Conservation (phyloP, 2,888 invertebrate species). For the Papilio elwesi region DNA sequence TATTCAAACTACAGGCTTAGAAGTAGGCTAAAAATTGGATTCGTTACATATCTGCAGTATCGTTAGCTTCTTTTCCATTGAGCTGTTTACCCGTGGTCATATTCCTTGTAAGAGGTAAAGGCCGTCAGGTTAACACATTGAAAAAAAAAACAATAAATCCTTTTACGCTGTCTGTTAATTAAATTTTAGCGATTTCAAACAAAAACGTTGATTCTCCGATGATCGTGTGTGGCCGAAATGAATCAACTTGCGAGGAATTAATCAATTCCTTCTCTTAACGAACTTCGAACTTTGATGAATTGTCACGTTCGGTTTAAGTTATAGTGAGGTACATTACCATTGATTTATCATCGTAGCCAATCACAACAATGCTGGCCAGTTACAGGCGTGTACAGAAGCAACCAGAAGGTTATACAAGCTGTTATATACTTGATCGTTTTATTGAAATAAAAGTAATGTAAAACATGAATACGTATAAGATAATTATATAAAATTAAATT, state of each 20-base stretch:
- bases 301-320: slow-evolving; percentile 26
- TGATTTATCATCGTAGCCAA: slow-evolving; percentile 23
- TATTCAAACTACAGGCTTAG: too few relatives aligned
- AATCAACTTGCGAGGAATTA: slow-evolving; percentile 35
- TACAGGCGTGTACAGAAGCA: background rate
- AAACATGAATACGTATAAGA: too few relatives aligned
- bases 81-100: background rate
- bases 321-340: background rate
- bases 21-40: background rate
- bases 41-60: background rate
- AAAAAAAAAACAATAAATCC: slow-evolving; percentile 22
- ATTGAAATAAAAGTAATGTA: too few relatives aligned
- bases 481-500: too few relatives aligned
- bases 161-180: slow-evolving; percentile 13
- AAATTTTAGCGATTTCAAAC: slow-evolving; percentile 22
- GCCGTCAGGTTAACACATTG: background rate
- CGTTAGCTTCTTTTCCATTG: background rate
- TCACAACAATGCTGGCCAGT: background rate
- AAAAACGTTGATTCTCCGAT: slow-evolving; percentile 20
- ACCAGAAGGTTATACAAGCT: slow-evolving; percentile 10
- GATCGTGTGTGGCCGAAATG: slow-evolving; percentile 32
- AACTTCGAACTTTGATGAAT: slow-evolving; percentile 37
- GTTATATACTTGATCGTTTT: background rate
- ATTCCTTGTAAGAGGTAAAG: slow-evolving; percentile 1
- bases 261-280: slow-evolving; percentile 31